Percentiles rank a stretch among this genome's conserved stretches.
These are phyloP conservation scores for Eucidaris tribuloides DNA, from an alignment of 35 echinoderm and acorn worm species.

Conservation along the genomic window DNA sequence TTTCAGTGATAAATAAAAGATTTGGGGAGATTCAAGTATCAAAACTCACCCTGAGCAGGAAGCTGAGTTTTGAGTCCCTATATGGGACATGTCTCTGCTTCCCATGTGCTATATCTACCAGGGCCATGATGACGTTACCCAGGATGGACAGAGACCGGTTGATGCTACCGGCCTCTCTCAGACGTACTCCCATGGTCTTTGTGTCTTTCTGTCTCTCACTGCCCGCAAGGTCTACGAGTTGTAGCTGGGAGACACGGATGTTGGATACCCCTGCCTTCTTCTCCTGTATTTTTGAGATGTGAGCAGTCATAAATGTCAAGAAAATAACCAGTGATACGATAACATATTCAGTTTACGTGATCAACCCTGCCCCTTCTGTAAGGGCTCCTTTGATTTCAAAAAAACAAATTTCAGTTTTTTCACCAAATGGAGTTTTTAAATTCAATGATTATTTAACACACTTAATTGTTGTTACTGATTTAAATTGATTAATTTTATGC, in stretches of 20 bases:
- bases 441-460: too few species aligned
- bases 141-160: conserved; percentile 87
- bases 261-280: conserved; percentile 94
- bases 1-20: too few species aligned
- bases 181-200: conserved; percentile 61
- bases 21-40: too few species aligned
- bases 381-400: too few species aligned
- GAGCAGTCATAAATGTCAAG: too few species aligned
- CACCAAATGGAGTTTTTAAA: too few species aligned
- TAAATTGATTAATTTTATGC: too few species aligned
- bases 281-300: conserved; percentile 69
- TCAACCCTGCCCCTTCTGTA: too few species aligned
- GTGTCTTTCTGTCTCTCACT: conserved; percentile 98
- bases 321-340: too few species aligned
- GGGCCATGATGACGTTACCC: conserved; percentile 91
- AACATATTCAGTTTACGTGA: too few species aligned
- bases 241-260: conserved; percentile 83
- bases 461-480: too few species aligned
- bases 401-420: too few species aligned
- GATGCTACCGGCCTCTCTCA: conserved; percentile 96
- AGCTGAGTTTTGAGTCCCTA: conserved; percentile 97
- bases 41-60: conserved; percentile 95
- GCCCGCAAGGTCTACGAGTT: conserved; percentile 89
- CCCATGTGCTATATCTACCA: conserved; percentile 86
- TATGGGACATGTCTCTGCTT: conserved; percentile 88